These are phyloP conservation scores for Leucoraja ocellata DNA, from an alignment of 2,797 vertebrate species.

Conservation along the genomic window DNA sequence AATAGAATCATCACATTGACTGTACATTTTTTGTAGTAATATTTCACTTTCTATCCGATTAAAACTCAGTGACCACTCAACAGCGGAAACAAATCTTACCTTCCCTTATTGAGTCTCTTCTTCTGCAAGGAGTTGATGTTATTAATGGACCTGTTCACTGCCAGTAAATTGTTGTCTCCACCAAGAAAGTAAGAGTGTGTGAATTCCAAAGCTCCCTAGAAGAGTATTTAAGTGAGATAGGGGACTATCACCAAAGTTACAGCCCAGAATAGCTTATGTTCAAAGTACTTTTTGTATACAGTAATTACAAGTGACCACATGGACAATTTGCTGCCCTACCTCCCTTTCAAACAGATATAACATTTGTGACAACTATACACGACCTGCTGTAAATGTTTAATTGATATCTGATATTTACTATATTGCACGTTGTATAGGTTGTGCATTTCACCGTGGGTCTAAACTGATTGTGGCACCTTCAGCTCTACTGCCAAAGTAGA, in stretches of 20 bases:
- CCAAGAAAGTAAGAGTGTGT: slow-evolving; percentile 75
- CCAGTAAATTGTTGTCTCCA: slow-evolving; percentile 85
- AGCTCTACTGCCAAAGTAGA: too few species aligned
- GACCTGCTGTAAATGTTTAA: background rate
- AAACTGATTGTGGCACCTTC: too few species aligned
- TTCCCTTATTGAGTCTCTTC: slow-evolving; percentile 67
- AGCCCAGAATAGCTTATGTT: background rate
- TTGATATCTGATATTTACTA: background rate
- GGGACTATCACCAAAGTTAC: background rate
- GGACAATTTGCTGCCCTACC: background rate
- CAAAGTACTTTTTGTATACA: background rate
- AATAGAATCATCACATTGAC: background rate
- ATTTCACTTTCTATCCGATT: background rate
- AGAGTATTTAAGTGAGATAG: background rate
- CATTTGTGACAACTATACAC: background rate
- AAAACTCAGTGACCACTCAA: background rate
- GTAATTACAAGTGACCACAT: background rate
- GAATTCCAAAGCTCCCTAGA: slow-evolving; percentile 84
- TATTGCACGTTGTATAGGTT: background rate
- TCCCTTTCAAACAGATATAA: background rate
- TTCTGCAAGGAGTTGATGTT: slow-evolving; percentile 81
- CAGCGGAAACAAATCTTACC: slow-evolving; percentile 57
- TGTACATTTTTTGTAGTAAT: background rate
- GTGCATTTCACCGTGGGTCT: too few species aligned
- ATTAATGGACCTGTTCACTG: slow-evolving; percentile 81